Evolutionary conservation across 2,113 vertebrate species (phyloP).

Genomic region (Sinosuthora webbiana): DNA sequence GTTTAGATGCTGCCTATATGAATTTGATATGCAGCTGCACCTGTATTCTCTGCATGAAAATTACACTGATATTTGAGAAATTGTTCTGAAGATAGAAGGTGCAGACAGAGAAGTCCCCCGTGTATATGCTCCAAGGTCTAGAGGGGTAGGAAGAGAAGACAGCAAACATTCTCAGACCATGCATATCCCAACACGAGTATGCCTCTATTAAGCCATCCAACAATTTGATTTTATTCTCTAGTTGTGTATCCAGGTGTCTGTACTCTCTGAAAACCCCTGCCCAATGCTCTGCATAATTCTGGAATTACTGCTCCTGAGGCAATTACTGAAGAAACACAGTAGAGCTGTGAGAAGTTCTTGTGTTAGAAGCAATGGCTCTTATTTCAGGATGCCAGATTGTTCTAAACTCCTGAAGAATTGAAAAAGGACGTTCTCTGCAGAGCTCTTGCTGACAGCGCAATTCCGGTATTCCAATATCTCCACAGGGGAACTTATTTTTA

Average conservation of each 20-base stretch:
- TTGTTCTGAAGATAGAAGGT: neutral
- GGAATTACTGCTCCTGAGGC: neutral
- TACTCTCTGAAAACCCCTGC: neutral
- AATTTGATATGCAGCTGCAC: neutral
- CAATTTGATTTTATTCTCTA: neutral
- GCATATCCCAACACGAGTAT: neutral
- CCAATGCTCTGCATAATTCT: neutral
- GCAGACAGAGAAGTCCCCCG: neutral
- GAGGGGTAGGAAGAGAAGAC: neutral
- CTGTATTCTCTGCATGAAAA: neutral
- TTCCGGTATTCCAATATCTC: neutral
- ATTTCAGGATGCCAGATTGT: neutral
- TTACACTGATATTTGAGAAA: neutral
- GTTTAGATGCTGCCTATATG: neutral
- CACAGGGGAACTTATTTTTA: constrained; percentile 16
- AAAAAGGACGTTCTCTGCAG: neutral
- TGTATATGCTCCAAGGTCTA: neutral
- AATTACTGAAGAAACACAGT: neutral
- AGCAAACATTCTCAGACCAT: neutral
- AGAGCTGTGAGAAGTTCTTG: neutral
- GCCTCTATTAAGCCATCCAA: neutral
- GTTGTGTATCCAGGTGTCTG: neutral
- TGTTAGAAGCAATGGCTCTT: neutral
- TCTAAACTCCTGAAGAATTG: neutral
- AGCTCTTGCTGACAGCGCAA: neutral